Conservation (phyloP, 2,888 invertebrate genomes). For the Macropis europaea region DNA sequence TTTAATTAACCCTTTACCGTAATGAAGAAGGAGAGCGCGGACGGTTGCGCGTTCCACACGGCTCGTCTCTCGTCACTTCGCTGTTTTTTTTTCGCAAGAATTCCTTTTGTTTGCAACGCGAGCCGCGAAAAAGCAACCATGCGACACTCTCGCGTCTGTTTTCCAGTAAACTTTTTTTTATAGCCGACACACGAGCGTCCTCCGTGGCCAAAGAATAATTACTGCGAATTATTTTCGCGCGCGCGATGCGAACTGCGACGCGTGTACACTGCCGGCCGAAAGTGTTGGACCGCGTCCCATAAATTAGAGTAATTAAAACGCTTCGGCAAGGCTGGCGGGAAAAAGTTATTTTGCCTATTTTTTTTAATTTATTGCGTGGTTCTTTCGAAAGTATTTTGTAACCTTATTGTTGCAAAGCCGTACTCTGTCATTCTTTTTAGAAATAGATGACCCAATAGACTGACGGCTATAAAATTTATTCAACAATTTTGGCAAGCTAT, state of each 20-base stretch:
- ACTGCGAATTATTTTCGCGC: not conserved
- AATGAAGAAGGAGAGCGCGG: constrained; percentile 22
- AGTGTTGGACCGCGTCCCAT: too few relatives aligned
- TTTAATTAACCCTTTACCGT: constrained; percentile 51
- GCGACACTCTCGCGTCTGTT: constrained; percentile 14
- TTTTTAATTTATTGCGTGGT: too few relatives aligned
- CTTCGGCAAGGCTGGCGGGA: too few relatives aligned
- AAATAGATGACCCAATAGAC: too few relatives aligned
- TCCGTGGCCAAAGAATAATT: constrained; percentile 9
- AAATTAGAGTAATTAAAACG: too few relatives aligned
- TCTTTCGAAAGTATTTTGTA: too few relatives aligned
- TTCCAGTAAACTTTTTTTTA: constrained; percentile 23
- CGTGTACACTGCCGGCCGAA: too few relatives aligned
- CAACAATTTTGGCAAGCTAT: too few relatives aligned
- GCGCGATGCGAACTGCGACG: not conserved
- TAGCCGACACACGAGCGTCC: constrained; percentile 7
- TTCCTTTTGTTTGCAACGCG: constrained; percentile 31
- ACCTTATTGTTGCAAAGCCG: too few relatives aligned
- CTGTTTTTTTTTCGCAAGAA: constrained; percentile 7
- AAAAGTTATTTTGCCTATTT: too few relatives aligned
- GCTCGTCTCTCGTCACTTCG: constrained; percentile 17
- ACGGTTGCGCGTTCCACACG: not conserved
- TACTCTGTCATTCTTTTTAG: too few relatives aligned
- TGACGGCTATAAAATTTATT: too few relatives aligned
- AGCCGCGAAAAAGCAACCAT: constrained; percentile 12